Base-by-base conservation (phyloP, 1,140 invertebrate species). In the Ephestia elutella region DNA sequence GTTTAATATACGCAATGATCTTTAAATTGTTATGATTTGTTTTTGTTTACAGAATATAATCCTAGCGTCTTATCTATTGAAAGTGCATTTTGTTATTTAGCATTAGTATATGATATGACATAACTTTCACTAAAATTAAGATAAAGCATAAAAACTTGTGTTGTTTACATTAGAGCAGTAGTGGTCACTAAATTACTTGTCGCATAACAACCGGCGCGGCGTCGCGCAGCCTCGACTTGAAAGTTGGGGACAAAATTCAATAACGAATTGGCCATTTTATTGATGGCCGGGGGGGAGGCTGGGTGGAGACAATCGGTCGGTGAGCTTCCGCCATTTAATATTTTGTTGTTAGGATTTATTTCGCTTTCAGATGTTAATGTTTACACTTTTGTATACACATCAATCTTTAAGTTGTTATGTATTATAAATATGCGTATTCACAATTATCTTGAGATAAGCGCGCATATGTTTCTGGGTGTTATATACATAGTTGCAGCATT, bases 201-300 rank as follows among this genome's bases (percentile, higher is more conserved):
- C 68, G 67, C 68, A 66, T 76, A 78, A 78, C 80, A 75, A 83
- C 85, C 85, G 85, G 83, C 85, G 75, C 85, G 85, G 83, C 85
- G 75, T 74, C 79, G 78, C 85, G 80, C 78, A 86, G 75, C 82
- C 71, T 81, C 75, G 61, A 62, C 64, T 69, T 74, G 66, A 75
- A 84, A 82, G 73, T 84, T 86, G 72, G 63, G 75, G 73, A 84
- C 75, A 85, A 87, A 87, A 87, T 89, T 87, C 86, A 87, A 87
- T 89, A 89, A 80, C 82, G 83, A 87, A 86, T 87, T 89, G 86
- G 86, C 86, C 88, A 89, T 89, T 89, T 89, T 89, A 89, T 89
- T 87, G 86, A 89, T 83, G 86, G 80, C 79, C 72, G 84, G 79
- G 86, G 76, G 86, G 86, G 82, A 85, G 79, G 82, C 74, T 82